Base-by-base conservation (phyloP, 2,888 invertebrate species). In the Megastigmus dorsalis region DNA sequence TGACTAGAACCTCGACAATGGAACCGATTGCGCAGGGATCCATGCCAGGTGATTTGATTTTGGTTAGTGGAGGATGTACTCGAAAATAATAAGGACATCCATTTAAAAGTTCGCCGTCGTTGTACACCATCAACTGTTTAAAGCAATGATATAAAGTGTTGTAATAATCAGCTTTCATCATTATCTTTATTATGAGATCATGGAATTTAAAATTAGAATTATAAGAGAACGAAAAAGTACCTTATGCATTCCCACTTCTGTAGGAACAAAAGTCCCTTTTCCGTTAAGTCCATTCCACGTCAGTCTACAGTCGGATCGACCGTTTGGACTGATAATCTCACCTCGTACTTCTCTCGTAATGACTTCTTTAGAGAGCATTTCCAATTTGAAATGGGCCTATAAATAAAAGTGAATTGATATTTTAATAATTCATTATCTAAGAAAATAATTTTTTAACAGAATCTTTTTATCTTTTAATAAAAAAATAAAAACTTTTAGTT, bases 21-120 rank as follows among this genome's bases (percentile, higher is more conserved):
- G 97, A 97, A 76, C 97, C 98, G 57, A 97, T 92, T 23, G 97
- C 96, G 89, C 97, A 98, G 2, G 97, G 98, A 67, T 97, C 96
- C 93, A 98, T 96, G 63, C 97, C 97, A 0, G 97, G 95, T 13
- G 95, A 95, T 74, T 94, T 94, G 41, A 97, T 96, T 84, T 95
- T 94, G 74, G 95, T 93, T 79, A 96, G 89, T 75, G 96, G 93
- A 30, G 97, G 97, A 84, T 96, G 90, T 0, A 96, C 97, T 80
- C 96, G 91, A 87, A 98, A 95, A 89, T 95, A 95, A 85, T 95
- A 88, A 3, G 92, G 92, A 80, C 92, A 91, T 15, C 91, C 91
- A 69, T 89, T 89, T 33, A 92, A 90, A 36, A 90, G 83, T 79
- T 92, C 91, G 26, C 90, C 90, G 77, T 92, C 91, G 81, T 91